Percentiles rank a stretch among this genome's conserved stretches.
These are phyloP conservation scores for Sphecodes monilicornis DNA, from an alignment of 2,888 invertebrate genomes.

Conservation along the genomic window DNA sequence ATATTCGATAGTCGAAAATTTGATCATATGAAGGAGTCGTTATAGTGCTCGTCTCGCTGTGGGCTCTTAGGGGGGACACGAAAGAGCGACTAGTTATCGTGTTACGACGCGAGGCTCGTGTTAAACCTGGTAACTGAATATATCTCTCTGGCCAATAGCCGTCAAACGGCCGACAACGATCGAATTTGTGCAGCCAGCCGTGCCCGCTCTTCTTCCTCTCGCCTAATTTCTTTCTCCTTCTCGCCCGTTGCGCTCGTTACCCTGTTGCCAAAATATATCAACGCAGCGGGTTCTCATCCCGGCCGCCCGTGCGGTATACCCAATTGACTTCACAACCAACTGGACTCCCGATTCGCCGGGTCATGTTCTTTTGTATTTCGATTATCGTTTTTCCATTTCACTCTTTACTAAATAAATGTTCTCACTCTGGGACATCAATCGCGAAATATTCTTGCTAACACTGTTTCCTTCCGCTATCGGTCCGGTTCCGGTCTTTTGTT, in stretches of 20 bases:
- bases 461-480: neutral
- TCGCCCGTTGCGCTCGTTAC: slow-evolving; percentile 35
- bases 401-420: neutral
- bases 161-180: slow-evolving; percentile 81
- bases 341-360: slow-evolving; percentile 16
- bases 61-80: slow-evolving; percentile 66
- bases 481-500: neutral
- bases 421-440: neutral
- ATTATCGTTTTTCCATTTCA: neutral
- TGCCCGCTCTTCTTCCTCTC: slow-evolving; percentile 59
- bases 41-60: slow-evolving; percentile 44
- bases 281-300: slow-evolving; percentile 52
- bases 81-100: slow-evolving; percentile 77
- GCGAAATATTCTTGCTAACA: neutral
- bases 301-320: slow-evolving; percentile 17
- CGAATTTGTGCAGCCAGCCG: slow-evolving; percentile 79
- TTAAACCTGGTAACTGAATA: slow-evolving; percentile 81
- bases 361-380: neutral
- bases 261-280: slow-evolving; percentile 65
- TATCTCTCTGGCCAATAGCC: slow-evolving; percentile 80
- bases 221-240: slow-evolving; percentile 28
- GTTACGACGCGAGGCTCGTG: slow-evolving; percentile 80
- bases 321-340: slow-evolving; percentile 51
- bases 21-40: slow-evolving; percentile 57
- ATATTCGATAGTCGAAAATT: slow-evolving; percentile 63